phyloP scores from a whole-genome alignment of 1,140 invertebrate species.

The Ctenoplectra terminalis region DNA sequence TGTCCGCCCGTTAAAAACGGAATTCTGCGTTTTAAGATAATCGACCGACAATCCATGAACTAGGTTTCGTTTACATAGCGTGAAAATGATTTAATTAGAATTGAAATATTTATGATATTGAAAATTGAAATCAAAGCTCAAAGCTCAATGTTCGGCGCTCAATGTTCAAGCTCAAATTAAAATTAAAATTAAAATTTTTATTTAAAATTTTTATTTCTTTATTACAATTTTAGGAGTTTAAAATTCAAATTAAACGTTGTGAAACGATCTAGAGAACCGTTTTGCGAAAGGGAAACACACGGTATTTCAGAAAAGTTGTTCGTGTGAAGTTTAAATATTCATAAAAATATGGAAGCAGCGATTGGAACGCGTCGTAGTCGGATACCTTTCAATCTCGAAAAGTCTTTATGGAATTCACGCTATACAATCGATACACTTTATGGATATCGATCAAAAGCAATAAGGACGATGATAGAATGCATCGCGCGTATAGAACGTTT shows the following conservation, averaged over 20 bases:
- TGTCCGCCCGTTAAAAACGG: background rate
- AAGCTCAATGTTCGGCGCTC: too few species aligned
- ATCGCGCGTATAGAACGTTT: conserved; percentile 38
- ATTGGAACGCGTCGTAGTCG: conserved; percentile 15
- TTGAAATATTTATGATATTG: background rate
- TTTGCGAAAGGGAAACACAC: background rate
- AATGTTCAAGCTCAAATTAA: background rate
- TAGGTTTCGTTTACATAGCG: background rate
- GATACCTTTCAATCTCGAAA: conserved; percentile 24
- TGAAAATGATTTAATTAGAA: background rate
- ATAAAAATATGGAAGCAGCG: conserved; percentile 9
- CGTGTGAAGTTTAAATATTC: conserved; percentile 26
- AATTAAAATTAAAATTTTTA: background rate
- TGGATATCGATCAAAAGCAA: conserved; percentile 37
- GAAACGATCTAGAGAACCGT: background rate
- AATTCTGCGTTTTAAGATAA: background rate
- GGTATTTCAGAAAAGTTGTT: background rate
- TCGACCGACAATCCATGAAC: background rate
- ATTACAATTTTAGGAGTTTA: background rate
- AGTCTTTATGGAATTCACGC: conserved; percentile 20
- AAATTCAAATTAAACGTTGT: background rate
- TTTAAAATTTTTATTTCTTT: background rate
- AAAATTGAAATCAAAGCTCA: too few species aligned
- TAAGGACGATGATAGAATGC: conserved; percentile 36
- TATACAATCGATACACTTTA: conserved; percentile 29